Conservation (phyloP, 2,113 vertebrate species). For the Galbula dea region DNA sequence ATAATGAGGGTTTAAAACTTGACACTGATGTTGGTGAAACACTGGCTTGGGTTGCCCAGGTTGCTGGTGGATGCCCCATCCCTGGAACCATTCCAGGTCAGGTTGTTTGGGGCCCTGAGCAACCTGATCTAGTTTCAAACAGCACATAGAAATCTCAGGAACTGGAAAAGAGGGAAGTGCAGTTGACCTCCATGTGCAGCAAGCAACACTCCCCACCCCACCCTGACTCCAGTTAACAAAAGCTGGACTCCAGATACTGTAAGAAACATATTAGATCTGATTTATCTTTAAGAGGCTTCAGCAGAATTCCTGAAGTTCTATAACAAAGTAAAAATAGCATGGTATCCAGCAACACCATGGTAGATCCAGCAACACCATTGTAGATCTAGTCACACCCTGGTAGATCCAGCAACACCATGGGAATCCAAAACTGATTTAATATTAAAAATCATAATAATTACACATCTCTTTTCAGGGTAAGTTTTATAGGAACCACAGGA, state of each 20-base stretch:
- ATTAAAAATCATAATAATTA: constrained; percentile 59
- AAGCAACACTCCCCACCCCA: neutral
- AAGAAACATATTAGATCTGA: constrained; percentile 14
- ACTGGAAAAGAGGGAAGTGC: neutral
- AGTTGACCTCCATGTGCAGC: neutral
- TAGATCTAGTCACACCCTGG: too few relatives aligned
- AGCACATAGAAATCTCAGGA: neutral
- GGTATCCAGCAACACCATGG: constrained; percentile 27
- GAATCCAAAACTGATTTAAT: constrained; percentile 3
- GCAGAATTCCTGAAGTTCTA: constrained; percentile 62
- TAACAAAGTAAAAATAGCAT: constrained; percentile 76
- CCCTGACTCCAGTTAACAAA: neutral
- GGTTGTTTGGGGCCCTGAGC: too few relatives aligned
- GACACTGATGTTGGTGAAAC: too few relatives aligned
- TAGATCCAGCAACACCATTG: too few relatives aligned
- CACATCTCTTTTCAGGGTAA: constrained; percentile 26
- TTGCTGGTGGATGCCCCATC: too few relatives aligned
- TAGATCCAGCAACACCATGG: constrained; percentile 23
- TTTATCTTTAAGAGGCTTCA: constrained; percentile 10
- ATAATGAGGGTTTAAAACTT: too few relatives aligned
- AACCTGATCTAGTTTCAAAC: too few relatives aligned
- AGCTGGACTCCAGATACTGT: neutral
- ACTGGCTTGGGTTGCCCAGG: too few relatives aligned
- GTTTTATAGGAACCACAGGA: too few relatives aligned
- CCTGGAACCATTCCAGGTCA: too few relatives aligned